phyloP scores from a whole-genome alignment of 2,797 vertebrate species.

The Acestrorhynchus altus region DNA sequence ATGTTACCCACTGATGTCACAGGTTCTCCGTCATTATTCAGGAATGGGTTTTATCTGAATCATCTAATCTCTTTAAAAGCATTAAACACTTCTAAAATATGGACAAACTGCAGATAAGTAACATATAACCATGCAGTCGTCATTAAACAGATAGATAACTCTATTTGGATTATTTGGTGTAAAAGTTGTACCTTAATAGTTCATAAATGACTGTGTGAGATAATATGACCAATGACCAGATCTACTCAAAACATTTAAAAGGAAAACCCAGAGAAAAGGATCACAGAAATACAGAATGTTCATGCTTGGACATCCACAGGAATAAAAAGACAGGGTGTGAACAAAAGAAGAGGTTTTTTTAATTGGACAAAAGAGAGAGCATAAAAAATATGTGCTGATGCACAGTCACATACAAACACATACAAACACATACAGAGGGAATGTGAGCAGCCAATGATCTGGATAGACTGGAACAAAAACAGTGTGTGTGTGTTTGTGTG shows the following conservation, averaged over 20 bases:
- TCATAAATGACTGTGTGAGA: no score
- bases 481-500: not conserved
- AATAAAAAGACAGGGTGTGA: constrained; percentile 37
- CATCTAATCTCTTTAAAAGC: not conserved
- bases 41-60: not conserved
- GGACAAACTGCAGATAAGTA: not conserved
- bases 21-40: not conserved
- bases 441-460: not conserved
- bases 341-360: constrained; percentile 29
- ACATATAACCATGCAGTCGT: no score
- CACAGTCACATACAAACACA: constrained; percentile 31
- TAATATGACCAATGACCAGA: no score
- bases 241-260: not conserved
- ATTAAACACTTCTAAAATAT: not conserved
- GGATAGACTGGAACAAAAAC: not conserved
- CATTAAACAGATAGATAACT: no score
- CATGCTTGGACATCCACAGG: not conserved
- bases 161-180: no score
- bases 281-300: not conserved
- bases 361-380: constrained; percentile 29
- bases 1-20: not conserved
- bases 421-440: constrained; percentile 17
- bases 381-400: not conserved
- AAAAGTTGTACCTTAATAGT: not conserved
- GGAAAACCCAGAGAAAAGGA: not conserved